A percentile compares a stretch with the other conserved stretches of the same genome.
These are phyloP conservation scores for Tympanoctomys barrerae DNA, from an alignment of 2,797 vertebrate species.

Conservation along the genomic window DNA sequence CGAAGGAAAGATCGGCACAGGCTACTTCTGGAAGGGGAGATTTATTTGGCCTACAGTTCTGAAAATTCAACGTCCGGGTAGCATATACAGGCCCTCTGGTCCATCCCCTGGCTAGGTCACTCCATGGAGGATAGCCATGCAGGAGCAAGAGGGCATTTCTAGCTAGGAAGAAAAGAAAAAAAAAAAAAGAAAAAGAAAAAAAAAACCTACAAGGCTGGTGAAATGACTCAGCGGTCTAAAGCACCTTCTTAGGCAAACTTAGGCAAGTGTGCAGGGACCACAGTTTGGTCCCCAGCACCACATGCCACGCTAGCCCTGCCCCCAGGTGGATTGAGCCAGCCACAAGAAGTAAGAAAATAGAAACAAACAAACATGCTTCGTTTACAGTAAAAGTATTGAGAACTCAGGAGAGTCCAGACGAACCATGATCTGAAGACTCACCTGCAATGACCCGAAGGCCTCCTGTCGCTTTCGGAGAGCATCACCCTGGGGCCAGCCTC, in stretches of 20 bases:
- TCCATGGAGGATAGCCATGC: too few relatives aligned
- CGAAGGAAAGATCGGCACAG: not conserved
- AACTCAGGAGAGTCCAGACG: not conserved
- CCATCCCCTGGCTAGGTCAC: not conserved
- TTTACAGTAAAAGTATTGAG: not conserved
- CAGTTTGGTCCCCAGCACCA: too few relatives aligned
- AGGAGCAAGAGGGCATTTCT: not conserved
- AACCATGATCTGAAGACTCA: not conserved
- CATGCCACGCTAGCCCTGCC: too few relatives aligned
- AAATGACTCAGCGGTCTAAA: too few relatives aligned
- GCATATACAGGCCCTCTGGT: not conserved
- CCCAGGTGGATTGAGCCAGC: too few relatives aligned
- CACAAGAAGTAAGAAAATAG: not conserved
- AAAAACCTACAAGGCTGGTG: too few relatives aligned
- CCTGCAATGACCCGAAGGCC: not conserved
- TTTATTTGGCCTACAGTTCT: not conserved
- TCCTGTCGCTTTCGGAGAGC: not conserved
- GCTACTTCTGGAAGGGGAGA: not conserved
- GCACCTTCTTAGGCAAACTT: too few relatives aligned
- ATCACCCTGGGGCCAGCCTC: accelerated
- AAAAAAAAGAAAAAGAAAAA: not conserved
- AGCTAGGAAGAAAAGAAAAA: not conserved
- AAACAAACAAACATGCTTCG: not conserved
- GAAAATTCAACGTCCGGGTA: not conserved
- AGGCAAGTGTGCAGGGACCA: too few relatives aligned